Conservation (phyloP, 37 sponge, comb jelly and placozoan genomes). For the Halichondria panicea region DNA sequence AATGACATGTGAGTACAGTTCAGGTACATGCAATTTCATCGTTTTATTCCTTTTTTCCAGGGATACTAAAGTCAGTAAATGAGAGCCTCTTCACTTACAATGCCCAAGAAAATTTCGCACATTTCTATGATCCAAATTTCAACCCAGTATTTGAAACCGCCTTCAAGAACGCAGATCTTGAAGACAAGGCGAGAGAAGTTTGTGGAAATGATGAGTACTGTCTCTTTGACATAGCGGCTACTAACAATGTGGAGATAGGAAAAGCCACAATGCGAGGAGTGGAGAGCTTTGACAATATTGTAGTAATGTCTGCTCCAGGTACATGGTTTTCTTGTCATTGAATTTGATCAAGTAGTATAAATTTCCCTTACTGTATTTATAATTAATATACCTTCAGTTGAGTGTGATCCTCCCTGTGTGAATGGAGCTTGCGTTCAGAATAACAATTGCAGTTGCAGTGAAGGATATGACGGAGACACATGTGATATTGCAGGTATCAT, state of each 20-base stretch:
- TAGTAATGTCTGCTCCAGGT: conserved; percentile 44
- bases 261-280: conserved; percentile 33
- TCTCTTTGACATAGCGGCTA: conserved; percentile 56
- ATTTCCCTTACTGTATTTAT: too few relatives aligned
- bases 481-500: neutral
- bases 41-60: conserved; percentile 5
- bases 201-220: conserved; percentile 47
- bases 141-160: conserved; percentile 31
- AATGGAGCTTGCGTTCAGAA: conserved; percentile 65
- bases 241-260: conserved; percentile 47
- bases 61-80: conserved; percentile 22
- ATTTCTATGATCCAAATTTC: conserved; percentile 41
- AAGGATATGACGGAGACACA: conserved; percentile 48
- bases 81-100: conserved; percentile 50
- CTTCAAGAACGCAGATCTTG: conserved; percentile 25
- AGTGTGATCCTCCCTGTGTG: conserved; percentile 65
- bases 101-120: conserved; percentile 3
- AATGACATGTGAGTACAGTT: conserved; percentile 48
- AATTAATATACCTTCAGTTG: conserved; percentile 47
- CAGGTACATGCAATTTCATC: neutral
- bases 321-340: conserved; percentile 3
- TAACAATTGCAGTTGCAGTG: conserved; percentile 51
- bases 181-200: conserved; percentile 33
- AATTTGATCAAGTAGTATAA: too few relatives aligned
- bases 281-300: conserved; percentile 16